Base-by-base conservation (phyloP, 2,113 vertebrate species). In the Oreochromis niloticus region DNA sequence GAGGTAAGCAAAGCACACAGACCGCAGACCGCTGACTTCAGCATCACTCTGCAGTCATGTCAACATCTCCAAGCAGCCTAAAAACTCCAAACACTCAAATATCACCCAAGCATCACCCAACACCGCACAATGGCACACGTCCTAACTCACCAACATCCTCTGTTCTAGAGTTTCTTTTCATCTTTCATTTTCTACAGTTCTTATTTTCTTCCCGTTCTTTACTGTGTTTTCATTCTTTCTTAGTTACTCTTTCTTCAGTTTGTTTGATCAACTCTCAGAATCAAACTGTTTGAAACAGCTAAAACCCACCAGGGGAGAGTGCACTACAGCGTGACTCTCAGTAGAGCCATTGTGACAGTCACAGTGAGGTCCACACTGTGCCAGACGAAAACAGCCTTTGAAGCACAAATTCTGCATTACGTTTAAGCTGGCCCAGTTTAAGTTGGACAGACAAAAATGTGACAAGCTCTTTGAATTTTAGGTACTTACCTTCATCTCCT, bases 401-500 rank as follows among this genome's bases (percentile, higher is more conserved):
- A 93, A 93, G 86, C 81, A 54, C 16, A 52, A 83, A 57, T 71
- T 57, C 56, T 43, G 19, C 57, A 80, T 56, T 56, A 41, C 39
- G 61, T 91, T 68, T 87, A 80, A 87, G 54, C 78, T 24, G 81
- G 50, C 73, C 81, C 88, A 73, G 82, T 73, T 91, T 59, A 81
- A 83, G 61, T 24, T 30, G 43, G 39, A 19, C 46, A 7, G 27
- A 83, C 75, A 34, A 59, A 30, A 11, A 59, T 9, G 7, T 27
- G 11, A 63, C 52, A 87, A 84, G 6, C 87, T 79, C 57, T 59
- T 80, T 27, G 80, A 36, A 41, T 73, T 73, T 80, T n/a, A 16
- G 4, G 9, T 22, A 91, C 95, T 95, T 89, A 96, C 95, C 94
- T 80, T 93, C 84, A 84, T 94, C 88, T 95, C 95, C 87, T 95